Evolutionary conservation across 1,140 invertebrate species (phyloP), one percentile per base, ranked within the genome.

Genomic region (Teleogryllus occipitalis): DNA sequence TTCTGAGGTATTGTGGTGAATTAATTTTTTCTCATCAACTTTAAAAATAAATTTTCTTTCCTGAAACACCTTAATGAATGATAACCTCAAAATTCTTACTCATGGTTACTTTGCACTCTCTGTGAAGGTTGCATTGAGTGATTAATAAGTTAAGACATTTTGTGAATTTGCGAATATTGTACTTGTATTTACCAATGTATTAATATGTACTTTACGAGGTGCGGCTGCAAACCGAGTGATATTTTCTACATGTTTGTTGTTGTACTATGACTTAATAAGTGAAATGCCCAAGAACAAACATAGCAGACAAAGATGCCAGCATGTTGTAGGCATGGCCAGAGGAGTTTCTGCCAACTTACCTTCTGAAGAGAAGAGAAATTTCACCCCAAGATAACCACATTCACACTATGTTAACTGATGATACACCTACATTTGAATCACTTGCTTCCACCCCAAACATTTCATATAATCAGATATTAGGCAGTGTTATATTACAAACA

Each of bases 241-340:
- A 65, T 65, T 14, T 65, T 65, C 54, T 65, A 65, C 54, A 14
- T 65, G 54, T 65, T 65, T 65, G 54, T 14, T 65, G 54, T 14
- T 65, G 54, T 65, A 65, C 54, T 65, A 65, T 14, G 54, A 65
- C 54, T 14, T 65, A 18, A 65, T 65, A 14, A 65, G 54, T 65
- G 54, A 65, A 14, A 65, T 65, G 54, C 54, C 54, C 54, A 65
- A 65, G 54, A 65, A 65, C 54, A 65, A 65, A 65, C 18, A 18
- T 65, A 65, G 54, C 54, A 65, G 54, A 65, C 54, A 65, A 65
- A 65, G 54, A 65, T 65, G 54, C 54, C 54, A 65, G 54, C 54
- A 65, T 65, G 54, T 65, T 18, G 10, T 65, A 65, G 54, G 54
- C 54, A 65, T 18, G 18, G 54, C 54, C 54, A 65, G 18, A 65